Evolutionary conservation across 2,888 invertebrate species (phyloP).

Genomic region (Drosophila rubida): DNA sequence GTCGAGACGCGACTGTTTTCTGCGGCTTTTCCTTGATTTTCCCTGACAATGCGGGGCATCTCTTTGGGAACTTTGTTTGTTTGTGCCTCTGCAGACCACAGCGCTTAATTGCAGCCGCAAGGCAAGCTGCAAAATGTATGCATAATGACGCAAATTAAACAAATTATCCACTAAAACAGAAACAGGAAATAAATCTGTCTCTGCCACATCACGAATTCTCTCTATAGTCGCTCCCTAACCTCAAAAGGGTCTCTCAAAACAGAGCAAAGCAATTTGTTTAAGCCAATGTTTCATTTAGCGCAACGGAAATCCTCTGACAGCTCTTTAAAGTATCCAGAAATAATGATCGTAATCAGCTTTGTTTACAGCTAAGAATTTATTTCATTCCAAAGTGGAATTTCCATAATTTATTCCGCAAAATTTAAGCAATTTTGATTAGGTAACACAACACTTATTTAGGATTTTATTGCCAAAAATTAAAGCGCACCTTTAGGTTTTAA

Average conservation of each 20-base stretch:
- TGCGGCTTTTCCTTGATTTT: slow-evolving; percentile 16
- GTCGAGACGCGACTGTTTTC: slow-evolving; percentile 16
- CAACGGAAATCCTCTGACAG: background rate
- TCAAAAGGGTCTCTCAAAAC: background rate
- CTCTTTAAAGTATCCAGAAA: background rate
- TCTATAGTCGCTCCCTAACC: slow-evolving; percentile 10
- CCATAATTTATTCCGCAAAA: too few species aligned
- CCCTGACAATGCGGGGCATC: background rate
- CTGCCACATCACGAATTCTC: slow-evolving; percentile 25
- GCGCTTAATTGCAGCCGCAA: slow-evolving; percentile 52
- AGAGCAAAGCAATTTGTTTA: background rate
- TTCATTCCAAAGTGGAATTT: too few species aligned
- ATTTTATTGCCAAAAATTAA: too few species aligned
- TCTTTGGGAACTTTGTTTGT: slow-evolving; percentile 18
- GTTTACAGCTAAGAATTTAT: background rate
- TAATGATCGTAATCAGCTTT: too few species aligned
- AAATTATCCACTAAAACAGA: slow-evolving; percentile 31
- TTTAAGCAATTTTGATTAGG: too few species aligned
- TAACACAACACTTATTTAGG: too few species aligned
- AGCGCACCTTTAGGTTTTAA: too few species aligned
- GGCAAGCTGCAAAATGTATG: slow-evolving; percentile 17
- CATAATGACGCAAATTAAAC: slow-evolving; percentile 45
- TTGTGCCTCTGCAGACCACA: slow-evolving; percentile 17
- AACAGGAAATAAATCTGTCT: slow-evolving; percentile 14
- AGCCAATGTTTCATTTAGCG: background rate